phyloP scores from a whole-genome alignment of 2,888 invertebrate species.

The Esperia sulphurella region DNA sequence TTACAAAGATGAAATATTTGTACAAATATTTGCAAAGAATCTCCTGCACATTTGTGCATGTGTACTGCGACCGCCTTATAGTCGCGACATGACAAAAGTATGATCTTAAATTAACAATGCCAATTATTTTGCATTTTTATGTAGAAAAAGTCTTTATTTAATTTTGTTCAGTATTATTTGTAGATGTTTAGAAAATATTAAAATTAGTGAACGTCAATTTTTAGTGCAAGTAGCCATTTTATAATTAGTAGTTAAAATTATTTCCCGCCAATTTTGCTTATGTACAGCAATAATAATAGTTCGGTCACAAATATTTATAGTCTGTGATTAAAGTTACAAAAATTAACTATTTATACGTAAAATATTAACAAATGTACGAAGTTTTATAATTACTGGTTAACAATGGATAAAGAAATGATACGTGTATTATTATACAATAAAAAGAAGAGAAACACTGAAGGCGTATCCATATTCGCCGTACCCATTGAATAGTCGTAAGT shows the following conservation, averaged over 20 bases:
- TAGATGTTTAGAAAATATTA: background rate
- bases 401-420: no score
- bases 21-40: no score
- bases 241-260: background rate
- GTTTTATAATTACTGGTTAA: no score
- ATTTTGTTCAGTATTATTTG: conserved; percentile 1
- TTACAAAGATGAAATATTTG: no score
- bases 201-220: background rate
- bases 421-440: no score
- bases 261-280: background rate
- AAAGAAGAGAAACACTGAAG: no score
- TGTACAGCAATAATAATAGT: background rate
- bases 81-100: background rate
- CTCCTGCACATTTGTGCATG: no score
- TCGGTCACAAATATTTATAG: background rate
- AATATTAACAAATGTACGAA: no score
- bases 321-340: background rate
- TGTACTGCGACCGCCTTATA: no score
- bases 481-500: no score
- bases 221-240: background rate
- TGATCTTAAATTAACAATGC: background rate
- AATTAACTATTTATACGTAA: background rate
- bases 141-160: background rate
- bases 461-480: no score
- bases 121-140: conserved; percentile 1